A percentile compares a stretch with the other conserved stretches of the same genome.
Evolutionary conservation across 2,797 vertebrate genomes (phyloP).

Genomic region (Allobates femoralis): DNA sequence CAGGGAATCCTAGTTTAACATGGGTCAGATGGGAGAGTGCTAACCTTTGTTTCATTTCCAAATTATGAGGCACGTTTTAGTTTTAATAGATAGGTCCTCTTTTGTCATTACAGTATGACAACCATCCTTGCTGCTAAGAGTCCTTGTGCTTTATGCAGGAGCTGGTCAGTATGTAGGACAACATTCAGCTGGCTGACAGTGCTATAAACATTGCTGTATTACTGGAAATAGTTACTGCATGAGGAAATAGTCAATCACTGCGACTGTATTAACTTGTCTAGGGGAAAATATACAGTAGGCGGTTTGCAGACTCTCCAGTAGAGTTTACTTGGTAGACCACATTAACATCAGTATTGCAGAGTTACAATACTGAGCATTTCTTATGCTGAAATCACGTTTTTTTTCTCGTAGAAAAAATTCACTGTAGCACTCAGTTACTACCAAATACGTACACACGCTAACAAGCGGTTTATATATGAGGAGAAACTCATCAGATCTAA

Average conservation of each 20-base stretch:
- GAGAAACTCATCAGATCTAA: too few species aligned
- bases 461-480: too few species aligned
- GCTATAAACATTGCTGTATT: slow-evolving; percentile 46
- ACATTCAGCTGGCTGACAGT: slow-evolving; percentile 54
- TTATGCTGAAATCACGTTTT: background rate
- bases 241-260: slow-evolving; percentile 53
- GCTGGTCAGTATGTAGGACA: slow-evolving; percentile 32
- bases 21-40: too few species aligned
- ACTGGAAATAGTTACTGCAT: slow-evolving; percentile 47
- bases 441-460: too few species aligned
- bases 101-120: too few species aligned
- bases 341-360: background rate
- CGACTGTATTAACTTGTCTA: slow-evolving; percentile 4
- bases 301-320: background rate
- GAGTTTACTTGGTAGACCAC: background rate
- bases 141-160: background rate
- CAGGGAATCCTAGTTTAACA: too few species aligned
- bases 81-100: too few species aligned
- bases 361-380: background rate
- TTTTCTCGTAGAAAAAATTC: too few species aligned
- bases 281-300: background rate
- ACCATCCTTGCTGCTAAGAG: background rate
- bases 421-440: too few species aligned
- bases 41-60: too few species aligned
- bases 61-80: too few species aligned